Percentiles rank a stretch among this genome's conserved stretches.
These are phyloP conservation scores for Paraplagusia blochii DNA, from an alignment of 2,113 vertebrate genomes.

Conservation along the genomic window DNA sequence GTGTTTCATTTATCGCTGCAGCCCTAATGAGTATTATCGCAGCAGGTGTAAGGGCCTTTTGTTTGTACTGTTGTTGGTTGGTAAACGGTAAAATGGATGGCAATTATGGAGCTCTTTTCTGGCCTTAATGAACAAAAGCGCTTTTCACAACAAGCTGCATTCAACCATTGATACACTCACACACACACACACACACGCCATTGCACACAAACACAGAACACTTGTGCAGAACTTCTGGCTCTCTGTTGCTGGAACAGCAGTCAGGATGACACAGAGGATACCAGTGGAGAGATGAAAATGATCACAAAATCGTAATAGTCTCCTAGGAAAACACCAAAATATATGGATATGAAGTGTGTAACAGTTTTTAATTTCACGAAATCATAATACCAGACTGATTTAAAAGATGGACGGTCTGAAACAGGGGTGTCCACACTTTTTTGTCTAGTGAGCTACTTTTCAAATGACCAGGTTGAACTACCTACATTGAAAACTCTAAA, in stretches of 20 bases:
- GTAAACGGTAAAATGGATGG: background rate
- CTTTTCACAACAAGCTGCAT: background rate
- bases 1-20: background rate
- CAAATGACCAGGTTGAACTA: too few species aligned
- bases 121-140: background rate
- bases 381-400: too few species aligned
- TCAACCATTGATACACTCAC: background rate
- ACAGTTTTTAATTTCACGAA: too few species aligned
- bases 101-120: background rate
- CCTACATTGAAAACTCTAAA: too few species aligned
- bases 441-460: too few species aligned
- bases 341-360: too few species aligned
- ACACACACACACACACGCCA: background rate
- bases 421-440: too few species aligned
- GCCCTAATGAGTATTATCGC: background rate
- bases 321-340: too few species aligned
- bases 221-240: background rate
- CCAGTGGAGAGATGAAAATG: too few species aligned
- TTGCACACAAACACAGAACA: background rate
- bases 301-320: too few species aligned
- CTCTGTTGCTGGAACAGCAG: background rate
- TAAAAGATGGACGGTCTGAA: too few species aligned
- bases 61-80: background rate
- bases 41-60: background rate
- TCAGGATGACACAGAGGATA: background rate